Conservation (phyloP, 2,888 invertebrate species). For the Andrena dorsata region DNA sequence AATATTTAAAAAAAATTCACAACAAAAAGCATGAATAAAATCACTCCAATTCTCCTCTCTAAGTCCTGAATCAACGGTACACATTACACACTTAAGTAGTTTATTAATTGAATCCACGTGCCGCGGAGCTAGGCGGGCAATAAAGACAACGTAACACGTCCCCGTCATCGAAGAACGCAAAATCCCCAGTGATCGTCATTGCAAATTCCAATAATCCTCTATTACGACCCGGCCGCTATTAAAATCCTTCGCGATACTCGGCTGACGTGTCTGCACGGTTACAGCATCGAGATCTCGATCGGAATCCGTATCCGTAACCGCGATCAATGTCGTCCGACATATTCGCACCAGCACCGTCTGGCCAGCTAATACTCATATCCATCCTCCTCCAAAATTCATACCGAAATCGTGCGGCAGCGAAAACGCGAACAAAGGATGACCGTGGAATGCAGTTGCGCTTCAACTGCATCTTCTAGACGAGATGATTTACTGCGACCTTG, state of each 20-base stretch:
- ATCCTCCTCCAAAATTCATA: not conserved
- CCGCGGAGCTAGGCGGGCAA: not conserved
- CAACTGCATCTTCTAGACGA: slow-evolving; percentile 19
- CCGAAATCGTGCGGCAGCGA: not conserved
- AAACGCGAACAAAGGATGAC: not conserved
- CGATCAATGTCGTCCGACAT: slow-evolving; percentile 51
- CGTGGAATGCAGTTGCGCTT: not conserved
- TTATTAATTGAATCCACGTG: slow-evolving; percentile 44
- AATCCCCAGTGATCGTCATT: slow-evolving; percentile 26
- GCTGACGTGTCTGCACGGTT: slow-evolving; percentile 49
- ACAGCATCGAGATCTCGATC: slow-evolving; percentile 55
- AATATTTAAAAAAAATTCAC: too few species aligned
- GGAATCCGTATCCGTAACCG: slow-evolving; percentile 69
- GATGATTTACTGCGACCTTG: slow-evolving; percentile 14
- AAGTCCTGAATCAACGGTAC: slow-evolving; percentile 1
- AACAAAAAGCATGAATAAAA: not conserved
- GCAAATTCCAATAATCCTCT: slow-evolving; percentile 40
- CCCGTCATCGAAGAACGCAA: not conserved
- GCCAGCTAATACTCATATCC: slow-evolving; percentile 4
- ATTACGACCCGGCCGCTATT: slow-evolving; percentile 52
- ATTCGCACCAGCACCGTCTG: slow-evolving; percentile 5
- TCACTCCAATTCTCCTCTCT: not conserved
- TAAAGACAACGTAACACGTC: not conserved
- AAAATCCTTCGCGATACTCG: slow-evolving; percentile 47
- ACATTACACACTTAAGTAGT: not conserved